Base-by-base conservation (phyloP, 2,888 invertebrate genomes). In the Parapristionchus giblindavisi region DNA sequence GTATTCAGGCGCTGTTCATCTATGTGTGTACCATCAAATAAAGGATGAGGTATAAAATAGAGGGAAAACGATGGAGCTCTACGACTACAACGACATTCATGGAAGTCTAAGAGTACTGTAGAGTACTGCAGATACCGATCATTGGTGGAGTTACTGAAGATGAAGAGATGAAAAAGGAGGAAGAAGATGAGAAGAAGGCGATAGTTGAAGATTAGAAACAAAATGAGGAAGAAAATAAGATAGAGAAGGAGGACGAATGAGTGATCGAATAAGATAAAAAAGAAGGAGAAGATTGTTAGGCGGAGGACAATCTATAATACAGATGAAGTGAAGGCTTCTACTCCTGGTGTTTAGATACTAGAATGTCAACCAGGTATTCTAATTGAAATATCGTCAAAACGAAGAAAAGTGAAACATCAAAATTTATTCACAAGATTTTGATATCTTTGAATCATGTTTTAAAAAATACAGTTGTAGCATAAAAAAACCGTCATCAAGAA, bases 311-410 rank as follows among this genome's bases (percentile, higher is more conserved):
- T n/a, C n/a, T n/a, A n/a, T n/a, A n/a, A n/a, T n/a, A n/a, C n/a
- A n/a, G n/a, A n/a, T n/a, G n/a, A 58, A 51, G 60, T 68, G 68
- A 29, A 73, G 36, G 73, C 34, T 38, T 24, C 32, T n/a, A 24
- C 36, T 36, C n/a, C 32, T 17, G 32, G 17, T 52, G 34, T n/a
- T n/a, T 27, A 17, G n/a, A 36, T 32, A 17, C 32, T 11, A 58
- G 24, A 58, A 76, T 72, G 52, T 61, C 70, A 61, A 29, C 70
- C 54, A 76, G 65, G 65, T n/a, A n/a, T n/a, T n/a, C n/a, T n/a
- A n/a, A n/a, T n/a, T n/a, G n/a, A n/a, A n/a, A n/a, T n/a, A n/a
- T n/a, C n/a, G n/a, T n/a, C n/a, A n/a, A n/a, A n/a, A n/a, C n/a
- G n/a, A n/a, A n/a, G n/a, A n/a, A n/a, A n/a, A n/a, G n/a, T n/a